These are phyloP conservation scores for Cryptophagus acutangulus DNA, from an alignment of 2,888 invertebrate species.

Conservation along the genomic window DNA sequence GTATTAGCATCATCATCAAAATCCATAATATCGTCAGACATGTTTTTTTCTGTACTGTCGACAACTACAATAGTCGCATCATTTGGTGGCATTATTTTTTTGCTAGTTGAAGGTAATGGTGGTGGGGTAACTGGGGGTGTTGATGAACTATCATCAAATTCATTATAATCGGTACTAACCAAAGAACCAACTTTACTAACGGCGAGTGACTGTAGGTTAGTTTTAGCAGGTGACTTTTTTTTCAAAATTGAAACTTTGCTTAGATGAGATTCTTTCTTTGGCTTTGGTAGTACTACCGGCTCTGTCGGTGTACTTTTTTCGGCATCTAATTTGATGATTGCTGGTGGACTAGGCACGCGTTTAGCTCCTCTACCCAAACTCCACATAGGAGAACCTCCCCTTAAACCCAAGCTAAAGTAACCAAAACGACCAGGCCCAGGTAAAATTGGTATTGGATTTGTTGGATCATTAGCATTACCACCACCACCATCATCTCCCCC, in stretches of 20 bases:
- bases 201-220: conserved; percentile 43
- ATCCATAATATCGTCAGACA: conserved; percentile 53
- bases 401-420: conserved; percentile 58
- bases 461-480: conserved; percentile 53
- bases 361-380: conserved; percentile 47
- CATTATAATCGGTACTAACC: conserved; percentile 57
- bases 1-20: conserved; percentile 58
- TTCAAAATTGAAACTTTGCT: conserved; percentile 58
- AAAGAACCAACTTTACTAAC: conserved; percentile 48
- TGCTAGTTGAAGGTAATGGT: conserved; percentile 34
- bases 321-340: conserved; percentile 12
- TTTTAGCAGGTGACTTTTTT: conserved; percentile 47
- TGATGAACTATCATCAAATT: conserved; percentile 55
- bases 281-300: conserved; percentile 32
- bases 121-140: conserved; percentile 55
- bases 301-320: conserved; percentile 18
- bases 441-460: conserved; percentile 57
- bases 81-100: conserved; percentile 35
- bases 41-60: conserved; percentile 37
- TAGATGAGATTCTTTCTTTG: conserved; percentile 49
- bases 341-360: conserved; percentile 41
- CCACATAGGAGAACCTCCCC: conserved; percentile 66
- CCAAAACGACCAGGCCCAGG: conserved; percentile 56
- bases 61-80: conserved; percentile 27
- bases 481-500: conserved; percentile 43